Evolutionary conservation across 2,797 vertebrate species (phyloP).

Genomic region (Oryzias sinensis): DNA sequence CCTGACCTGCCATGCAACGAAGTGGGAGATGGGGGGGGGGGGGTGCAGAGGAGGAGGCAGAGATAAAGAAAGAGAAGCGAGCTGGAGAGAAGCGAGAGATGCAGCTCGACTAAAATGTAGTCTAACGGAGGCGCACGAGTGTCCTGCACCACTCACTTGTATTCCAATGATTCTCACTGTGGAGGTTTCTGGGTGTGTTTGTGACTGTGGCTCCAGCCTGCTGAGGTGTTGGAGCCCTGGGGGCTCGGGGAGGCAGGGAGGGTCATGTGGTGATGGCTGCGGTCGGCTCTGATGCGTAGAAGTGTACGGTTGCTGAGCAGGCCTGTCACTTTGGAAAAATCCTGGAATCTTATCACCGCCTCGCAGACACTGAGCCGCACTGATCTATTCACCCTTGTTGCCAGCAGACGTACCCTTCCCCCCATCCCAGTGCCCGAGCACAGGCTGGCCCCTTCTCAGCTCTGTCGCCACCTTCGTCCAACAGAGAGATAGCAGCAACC

Average conservation of each 20-base stretch:
- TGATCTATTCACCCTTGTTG: constrained; percentile 81
- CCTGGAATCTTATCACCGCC: constrained; percentile 83
- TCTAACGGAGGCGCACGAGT: constrained; percentile 13
- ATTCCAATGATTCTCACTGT: constrained; percentile 12
- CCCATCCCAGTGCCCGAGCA: constrained; percentile 68
- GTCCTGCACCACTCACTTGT: constrained; percentile 19
- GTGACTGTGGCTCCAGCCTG: constrained; percentile 43
- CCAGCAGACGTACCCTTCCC: constrained; percentile 78
- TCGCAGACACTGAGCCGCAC: constrained; percentile 80
- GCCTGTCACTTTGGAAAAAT: constrained; percentile 83
- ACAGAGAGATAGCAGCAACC: constrained; percentile 68
- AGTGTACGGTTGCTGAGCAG: constrained; percentile 73
- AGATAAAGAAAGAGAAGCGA: constrained; percentile 75
- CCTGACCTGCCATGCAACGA: constrained; percentile 82
- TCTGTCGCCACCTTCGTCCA: constrained; percentile 58
- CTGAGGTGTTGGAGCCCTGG: constrained; percentile 49
- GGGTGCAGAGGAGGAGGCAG: constrained; percentile 41
- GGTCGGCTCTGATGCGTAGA: constrained; percentile 57
- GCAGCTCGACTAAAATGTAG: constrained; percentile 29
- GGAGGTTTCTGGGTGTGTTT: constrained; percentile 47
- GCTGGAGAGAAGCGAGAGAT: constrained; percentile 51
- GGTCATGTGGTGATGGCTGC: constrained; percentile 51
- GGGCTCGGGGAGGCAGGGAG: constrained; percentile 12
- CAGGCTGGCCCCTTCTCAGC: constrained; percentile 64
- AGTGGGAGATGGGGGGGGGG: constrained; percentile 48